These are phyloP conservation scores for Nothocercus julius DNA, from an alignment of 2,113 vertebrate species.

Conservation along the genomic window DNA sequence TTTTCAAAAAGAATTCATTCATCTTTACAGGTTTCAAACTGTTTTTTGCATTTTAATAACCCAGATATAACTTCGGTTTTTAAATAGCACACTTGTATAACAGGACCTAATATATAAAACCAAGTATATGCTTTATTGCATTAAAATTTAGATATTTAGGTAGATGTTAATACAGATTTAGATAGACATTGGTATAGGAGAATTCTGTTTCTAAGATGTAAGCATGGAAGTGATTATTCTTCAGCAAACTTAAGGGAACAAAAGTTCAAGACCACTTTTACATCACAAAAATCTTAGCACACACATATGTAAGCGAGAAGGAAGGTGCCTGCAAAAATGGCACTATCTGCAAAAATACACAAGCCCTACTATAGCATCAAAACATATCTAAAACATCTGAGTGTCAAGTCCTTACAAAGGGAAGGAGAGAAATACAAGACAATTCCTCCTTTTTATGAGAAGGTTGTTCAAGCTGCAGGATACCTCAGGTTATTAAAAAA, in stretches of 20 bases:
- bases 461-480: not conserved
- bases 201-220: not conserved
- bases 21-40: not conserved
- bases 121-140: not conserved
- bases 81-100: not conserved
- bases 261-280: not conserved
- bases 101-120: not conserved
- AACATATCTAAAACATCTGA: not conserved
- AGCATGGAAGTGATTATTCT: not conserved
- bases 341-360: not conserved
- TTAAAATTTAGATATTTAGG: not conserved
- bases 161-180: not conserved
- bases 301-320: not conserved
- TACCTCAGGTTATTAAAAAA: not conserved
- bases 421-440: not conserved
- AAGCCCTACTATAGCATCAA: not conserved
- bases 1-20: not conserved
- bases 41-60: not conserved
- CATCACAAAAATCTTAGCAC: not conserved
- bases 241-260: not conserved
- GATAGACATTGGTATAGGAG: not conserved
- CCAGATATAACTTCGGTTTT: not conserved
- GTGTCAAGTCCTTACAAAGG: not conserved
- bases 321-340: not conserved
- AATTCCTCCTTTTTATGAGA: not conserved